Base-by-base conservation (phyloP, 2,888 invertebrate genomes). In the Gnatocerus cornutus region DNA sequence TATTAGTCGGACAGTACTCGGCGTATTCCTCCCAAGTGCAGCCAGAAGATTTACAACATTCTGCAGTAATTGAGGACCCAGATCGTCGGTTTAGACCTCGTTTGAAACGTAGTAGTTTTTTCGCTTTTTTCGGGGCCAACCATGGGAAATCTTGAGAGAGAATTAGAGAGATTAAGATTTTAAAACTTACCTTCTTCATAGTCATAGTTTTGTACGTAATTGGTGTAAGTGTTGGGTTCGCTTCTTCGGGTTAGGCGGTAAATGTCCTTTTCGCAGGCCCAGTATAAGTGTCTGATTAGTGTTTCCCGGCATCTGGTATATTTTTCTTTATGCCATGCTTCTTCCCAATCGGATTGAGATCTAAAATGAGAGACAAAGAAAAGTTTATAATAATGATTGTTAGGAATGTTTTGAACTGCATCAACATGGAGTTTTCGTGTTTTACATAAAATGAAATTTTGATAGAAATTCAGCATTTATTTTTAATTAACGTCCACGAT, bases 11-110 rank as follows among this genome's bases (percentile, higher is more conserved):
- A 79, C 89, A 90, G 80, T 90, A 90, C 80, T 90, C 89, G 4
- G 90, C 89, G 76, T 90, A 90, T 79, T 90, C 89, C 77, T 90
- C 90, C 90, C 89, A 90, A 58, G 89, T 89, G 76, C 90, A 90
- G 27, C 88, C 88, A 1, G 85, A 80, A 43, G 85, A 86, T 74
- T 87, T 87, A 81, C 89, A 90, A 74, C 89, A 90, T 80, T 90
- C 90, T 45, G 87, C 85, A 9, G 89, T 89, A 39, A 90, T 90
- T 5, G 88, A 85, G 46, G 81, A 77, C 33, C 83, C 81, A 14
- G 82, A 76, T 67, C 83, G 76, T 21, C 80, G 75, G 46, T 75
- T 72, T 8, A 84, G 5, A 75, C 80, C 77, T 29, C 86, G 84
- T 45, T 80, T 77, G 45, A 77, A 79, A 30, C 83, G 77, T 16